Evolutionary conservation across 1,140 invertebrate genomes (phyloP), one percentile per base, ranked within the genome.

Genomic region (Bilobella aurantiaca): DNA sequence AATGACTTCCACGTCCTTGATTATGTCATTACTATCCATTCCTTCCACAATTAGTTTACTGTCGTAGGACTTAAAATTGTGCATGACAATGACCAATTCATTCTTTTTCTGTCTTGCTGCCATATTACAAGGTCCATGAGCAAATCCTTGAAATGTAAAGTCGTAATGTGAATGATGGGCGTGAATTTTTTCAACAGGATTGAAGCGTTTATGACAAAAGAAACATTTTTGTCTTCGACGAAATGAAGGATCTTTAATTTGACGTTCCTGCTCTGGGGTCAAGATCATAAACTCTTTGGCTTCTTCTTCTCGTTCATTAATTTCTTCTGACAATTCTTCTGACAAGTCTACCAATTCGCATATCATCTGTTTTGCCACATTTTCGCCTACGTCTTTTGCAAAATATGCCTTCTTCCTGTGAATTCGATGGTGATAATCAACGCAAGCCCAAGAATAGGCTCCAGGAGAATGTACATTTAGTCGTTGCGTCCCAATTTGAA

Each of bases 231-330:
- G 57, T 23, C 3, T 14, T 14, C 23, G 5, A 28, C 25, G 3
- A 27, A 34, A 47, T 3, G 31, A 3, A 14, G 29, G 30, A 47
- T 14, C 1, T 30, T 2, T 1, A 3, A 65, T 37, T 1, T 34
- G 49, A 2, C n/a, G 8, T 30, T 65, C 21, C n/a, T 60, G 14
- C 25, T 60, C 42, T 1, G 16, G 8, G 1, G 34, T 53, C 1
- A 65, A 46, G 0, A 29, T 1, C 65, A 66, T 66, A n/a, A n/a
- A n/a, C n/a, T n/a, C n/a, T n/a, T 27, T 29, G 0, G 64, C 64
- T 8, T 18, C 8, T 25, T 27, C 23, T 56, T 65, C 30, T 29
- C 30, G 30, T 2, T 23, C 30, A 12, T 61, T 27, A 21, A 65
- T 56, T 25, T 61, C 58, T 1, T 1, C 12, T n/a, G 58, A n/a